Conservation (phyloP, 2,113 vertebrate genomes). For the Fulica atra region DNA sequence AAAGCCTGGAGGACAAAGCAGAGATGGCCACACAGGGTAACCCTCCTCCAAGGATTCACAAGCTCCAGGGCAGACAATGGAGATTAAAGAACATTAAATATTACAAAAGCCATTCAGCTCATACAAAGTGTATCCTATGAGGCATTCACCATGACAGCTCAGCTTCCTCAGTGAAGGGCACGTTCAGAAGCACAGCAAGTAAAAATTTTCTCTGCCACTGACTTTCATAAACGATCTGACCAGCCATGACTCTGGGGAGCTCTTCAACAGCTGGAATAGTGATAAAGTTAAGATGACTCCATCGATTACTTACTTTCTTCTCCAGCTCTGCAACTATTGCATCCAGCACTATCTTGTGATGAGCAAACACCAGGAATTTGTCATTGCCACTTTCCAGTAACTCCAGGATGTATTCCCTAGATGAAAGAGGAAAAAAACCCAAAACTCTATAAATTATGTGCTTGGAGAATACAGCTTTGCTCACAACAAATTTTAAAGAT, state of each 20-base stretch:
- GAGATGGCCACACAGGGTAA: background rate
- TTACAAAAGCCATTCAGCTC: background rate
- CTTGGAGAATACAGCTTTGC: background rate
- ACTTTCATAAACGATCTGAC: background rate
- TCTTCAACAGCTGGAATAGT: background rate
- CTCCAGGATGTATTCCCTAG: slow-evolving; percentile 92
- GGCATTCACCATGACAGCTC: background rate
- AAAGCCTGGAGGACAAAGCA: background rate
- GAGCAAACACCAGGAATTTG: slow-evolving; percentile 97
- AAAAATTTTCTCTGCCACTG: background rate
- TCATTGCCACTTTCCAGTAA: slow-evolving; percentile 90
- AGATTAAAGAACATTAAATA: slow-evolving; percentile 1
- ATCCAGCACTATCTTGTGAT: slow-evolving; percentile 91
- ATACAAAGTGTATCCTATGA: background rate
- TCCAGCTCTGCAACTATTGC: slow-evolving; percentile 80
- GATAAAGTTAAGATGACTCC: background rate
- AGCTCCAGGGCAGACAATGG: background rate
- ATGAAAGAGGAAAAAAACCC: background rate
- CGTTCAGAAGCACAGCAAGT: background rate
- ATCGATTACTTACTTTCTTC: slow-evolving; percentile 83
- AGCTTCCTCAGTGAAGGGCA: background rate
- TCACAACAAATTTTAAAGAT: background rate
- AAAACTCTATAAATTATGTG: background rate
- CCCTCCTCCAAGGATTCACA: background rate
- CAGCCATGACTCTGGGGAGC: background rate